Conservation (phyloP, 2,888 invertebrate genomes). For the Cephus runcator region DNA sequence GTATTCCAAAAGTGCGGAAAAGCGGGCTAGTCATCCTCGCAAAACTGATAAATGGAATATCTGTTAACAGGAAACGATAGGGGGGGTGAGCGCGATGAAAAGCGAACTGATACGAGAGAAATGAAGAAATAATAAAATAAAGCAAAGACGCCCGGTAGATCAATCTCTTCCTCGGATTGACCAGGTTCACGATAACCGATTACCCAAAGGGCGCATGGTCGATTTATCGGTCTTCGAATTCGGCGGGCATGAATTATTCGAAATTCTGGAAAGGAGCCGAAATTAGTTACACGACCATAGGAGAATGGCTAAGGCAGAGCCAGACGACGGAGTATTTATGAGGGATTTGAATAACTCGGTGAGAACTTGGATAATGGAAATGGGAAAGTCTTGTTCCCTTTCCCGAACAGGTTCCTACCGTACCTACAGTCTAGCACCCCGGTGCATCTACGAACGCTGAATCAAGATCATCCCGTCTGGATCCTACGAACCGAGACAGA, state of each 20-base stretch:
- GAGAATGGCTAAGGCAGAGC: background rate
- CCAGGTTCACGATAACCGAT: background rate
- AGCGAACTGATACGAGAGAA: background rate
- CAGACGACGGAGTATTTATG: slow-evolving; percentile 15
- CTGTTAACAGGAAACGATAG: background rate
- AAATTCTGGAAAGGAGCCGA: slow-evolving; percentile 1
- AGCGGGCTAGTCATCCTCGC: too few species aligned
- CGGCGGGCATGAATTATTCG: background rate
- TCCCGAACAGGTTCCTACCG: background rate
- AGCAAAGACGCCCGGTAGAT: background rate
- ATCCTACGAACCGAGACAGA: background rate
- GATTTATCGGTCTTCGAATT: background rate
- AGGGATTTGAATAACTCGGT: slow-evolving; percentile 24
- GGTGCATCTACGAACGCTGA: background rate
- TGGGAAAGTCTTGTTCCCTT: slow-evolving; percentile 23
- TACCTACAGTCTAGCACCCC: background rate
- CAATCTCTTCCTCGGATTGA: background rate
- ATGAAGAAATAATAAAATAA: background rate
- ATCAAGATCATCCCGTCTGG: background rate
- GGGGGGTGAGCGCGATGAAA: background rate
- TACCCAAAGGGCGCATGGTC: background rate
- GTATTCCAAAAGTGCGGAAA: too few species aligned
- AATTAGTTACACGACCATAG: slow-evolving; percentile 1
- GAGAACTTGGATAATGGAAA: slow-evolving; percentile 23
- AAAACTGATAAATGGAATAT: background rate